Base-by-base conservation (phyloP, 2,113 vertebrate species). In the Carettochelys insculpta region DNA sequence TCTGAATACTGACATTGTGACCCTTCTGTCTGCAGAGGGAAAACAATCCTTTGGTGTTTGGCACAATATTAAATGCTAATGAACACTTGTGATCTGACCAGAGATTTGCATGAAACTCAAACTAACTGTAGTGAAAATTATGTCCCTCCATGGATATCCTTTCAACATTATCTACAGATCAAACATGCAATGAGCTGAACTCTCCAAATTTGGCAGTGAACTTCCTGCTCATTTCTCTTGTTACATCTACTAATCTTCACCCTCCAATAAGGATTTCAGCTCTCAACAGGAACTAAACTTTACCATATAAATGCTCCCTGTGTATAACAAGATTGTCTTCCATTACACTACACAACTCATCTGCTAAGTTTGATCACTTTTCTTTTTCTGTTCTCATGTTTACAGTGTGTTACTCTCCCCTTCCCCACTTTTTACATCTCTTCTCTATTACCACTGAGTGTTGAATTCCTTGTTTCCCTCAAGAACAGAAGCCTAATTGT, bases 131-230 rank as follows among this genome's bases (percentile, higher is more conserved):
- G 16, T 88, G 94, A 94, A 93, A 93, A 94, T 88, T 91, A 95
- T 96, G 56, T 80, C 87, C 95, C 96, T 90, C 86, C 96, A 94
- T 94, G 93, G 95, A 92, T 83, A 96, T 90, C 92, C 89, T 95
- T 41, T 91, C 83, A 89, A 76, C 27, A 78, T 93, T 78, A 93
- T 94, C 7, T 0, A 79, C 58, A 91, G 79, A 85, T 79, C 56
- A 81, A 43, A 78, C 81, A 82, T 71, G 71, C 51, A 83, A 90
- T 73, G 89, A 45, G 76, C 85, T 87, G 85, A 87, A 84, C 77
- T 54, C 34, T 51, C 61, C 84, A 85, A 96, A 92, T 78, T 88
- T 91, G 86, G 93, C 80, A 93, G 80, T 68, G 82, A 90, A 95
- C 84, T 92, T 95, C 88, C 91, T 96, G 16, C 41, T 93, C 90